Conservation (phyloP, 2,888 invertebrate genomes). For the Hirtodrosophila duncani region DNA sequence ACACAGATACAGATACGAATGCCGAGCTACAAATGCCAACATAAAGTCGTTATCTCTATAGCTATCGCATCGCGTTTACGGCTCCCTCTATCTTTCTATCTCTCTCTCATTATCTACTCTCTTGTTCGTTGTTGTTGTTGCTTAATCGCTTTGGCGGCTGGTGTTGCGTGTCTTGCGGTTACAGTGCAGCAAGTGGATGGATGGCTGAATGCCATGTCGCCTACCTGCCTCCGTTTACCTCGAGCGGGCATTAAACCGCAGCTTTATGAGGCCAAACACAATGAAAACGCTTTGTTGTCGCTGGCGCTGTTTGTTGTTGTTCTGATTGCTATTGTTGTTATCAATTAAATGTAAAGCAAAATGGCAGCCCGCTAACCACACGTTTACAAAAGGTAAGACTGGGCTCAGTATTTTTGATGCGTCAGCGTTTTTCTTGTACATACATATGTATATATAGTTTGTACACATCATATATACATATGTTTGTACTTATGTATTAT, state of each 20-base stretch:
- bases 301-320: conserved; percentile 24
- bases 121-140: background rate
- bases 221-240: too few species aligned
- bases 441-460: conserved; percentile 27
- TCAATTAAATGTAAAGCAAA: conserved; percentile 66
- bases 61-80: conserved; percentile 28
- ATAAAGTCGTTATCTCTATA: conserved; percentile 56
- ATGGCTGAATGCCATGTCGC: too few species aligned
- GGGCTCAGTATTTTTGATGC: conserved; percentile 37
- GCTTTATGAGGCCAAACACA: conserved; percentile 13
- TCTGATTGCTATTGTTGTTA: conserved; percentile 43
- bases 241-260: conserved; percentile 59
- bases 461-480: background rate
- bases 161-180: conserved; percentile 46
- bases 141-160: conserved; percentile 27
- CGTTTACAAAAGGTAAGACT: conserved; percentile 52
- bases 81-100: conserved; percentile 31
- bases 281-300: conserved; percentile 53
- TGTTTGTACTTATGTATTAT: conserved; percentile 19
- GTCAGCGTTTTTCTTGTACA: conserved; percentile 60
- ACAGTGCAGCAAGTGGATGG: conserved; percentile 11
- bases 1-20: too few species aligned
- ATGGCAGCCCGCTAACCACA: conserved; percentile 48
- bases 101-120: conserved; percentile 19
- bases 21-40: too few species aligned